A percentile compares a stretch with the other conserved stretches of the same genome.
Conservation (phyloP, 2,797 vertebrate genomes). For the Sebastes matsubarae region DNA sequence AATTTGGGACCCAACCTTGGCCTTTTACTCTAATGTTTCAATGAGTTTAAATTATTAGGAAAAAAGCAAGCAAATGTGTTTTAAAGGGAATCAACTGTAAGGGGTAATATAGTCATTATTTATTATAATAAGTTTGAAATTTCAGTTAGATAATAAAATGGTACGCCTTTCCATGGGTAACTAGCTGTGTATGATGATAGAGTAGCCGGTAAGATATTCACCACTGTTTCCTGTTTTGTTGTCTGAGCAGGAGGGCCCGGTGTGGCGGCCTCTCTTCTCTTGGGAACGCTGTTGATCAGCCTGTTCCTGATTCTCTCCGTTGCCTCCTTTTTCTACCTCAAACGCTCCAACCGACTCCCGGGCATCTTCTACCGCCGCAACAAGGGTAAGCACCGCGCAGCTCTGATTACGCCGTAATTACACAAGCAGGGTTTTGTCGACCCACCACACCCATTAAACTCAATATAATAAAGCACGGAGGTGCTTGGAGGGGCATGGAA, state of each 20-base stretch:
- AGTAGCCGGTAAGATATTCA: background rate
- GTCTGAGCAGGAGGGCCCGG: constrained; percentile 86
- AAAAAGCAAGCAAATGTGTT: background rate
- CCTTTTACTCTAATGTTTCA: background rate
- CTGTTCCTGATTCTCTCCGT: constrained; percentile 93
- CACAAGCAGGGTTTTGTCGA: background rate
- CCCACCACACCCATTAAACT: background rate
- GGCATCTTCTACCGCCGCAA: constrained; percentile 89
- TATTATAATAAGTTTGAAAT: background rate
- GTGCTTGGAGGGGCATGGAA: background rate
- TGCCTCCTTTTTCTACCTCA: constrained; percentile 97
- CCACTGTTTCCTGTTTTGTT: constrained; percentile 1
- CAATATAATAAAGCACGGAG: background rate
- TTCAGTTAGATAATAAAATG: background rate
- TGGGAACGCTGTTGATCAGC: constrained; percentile 93
- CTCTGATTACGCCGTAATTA: background rate
- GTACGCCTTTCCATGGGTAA: no score
- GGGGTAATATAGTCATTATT: no score
- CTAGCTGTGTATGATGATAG: background rate
- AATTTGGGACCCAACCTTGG: no score
- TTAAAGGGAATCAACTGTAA: background rate
- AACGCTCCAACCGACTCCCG: constrained; percentile 92
- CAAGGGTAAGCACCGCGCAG: constrained; percentile 84
- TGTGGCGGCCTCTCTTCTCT: constrained; percentile 91
- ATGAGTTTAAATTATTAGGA: background rate